These are phyloP conservation scores for Hoplias malabaricus DNA, from an alignment of 2,113 vertebrate species.

Conservation along the genomic window DNA sequence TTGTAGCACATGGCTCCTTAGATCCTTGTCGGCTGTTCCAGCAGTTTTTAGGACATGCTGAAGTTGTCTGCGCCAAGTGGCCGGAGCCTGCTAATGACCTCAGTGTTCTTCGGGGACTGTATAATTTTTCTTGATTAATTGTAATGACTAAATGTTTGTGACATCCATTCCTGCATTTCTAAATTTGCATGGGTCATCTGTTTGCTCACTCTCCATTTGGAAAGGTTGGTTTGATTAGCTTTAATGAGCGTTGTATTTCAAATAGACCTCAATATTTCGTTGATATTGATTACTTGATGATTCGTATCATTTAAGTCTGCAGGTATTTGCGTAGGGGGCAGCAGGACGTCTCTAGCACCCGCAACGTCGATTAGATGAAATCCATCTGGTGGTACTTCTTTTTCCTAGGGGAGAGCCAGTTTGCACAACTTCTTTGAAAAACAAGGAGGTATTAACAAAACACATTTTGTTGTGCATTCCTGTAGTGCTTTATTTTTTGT, in stretches of 20 bases:
- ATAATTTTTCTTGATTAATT: background rate
- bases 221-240: background rate
- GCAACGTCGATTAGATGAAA: background rate
- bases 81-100: background rate
- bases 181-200: background rate
- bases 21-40: background rate
- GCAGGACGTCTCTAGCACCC: background rate
- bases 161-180: background rate
- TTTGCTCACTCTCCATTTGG: background rate
- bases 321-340: background rate
- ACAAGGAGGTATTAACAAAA: background rate
- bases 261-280: background rate
- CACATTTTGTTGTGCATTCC: slow-evolving; percentile 30
- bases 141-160: background rate
- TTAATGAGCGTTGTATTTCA: background rate
- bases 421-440: slow-evolving; percentile 24
- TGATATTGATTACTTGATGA: background rate
- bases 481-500: background rate
- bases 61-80: background rate
- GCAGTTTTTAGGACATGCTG: background rate
- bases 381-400: background rate
- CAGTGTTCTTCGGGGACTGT: background rate
- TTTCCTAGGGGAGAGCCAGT: background rate
- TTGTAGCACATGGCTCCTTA: background rate
- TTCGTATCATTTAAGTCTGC: background rate